These are phyloP conservation scores for Drosophila orosa DNA, from an alignment of 1,140 invertebrate genomes.

Conservation along the genomic window DNA sequence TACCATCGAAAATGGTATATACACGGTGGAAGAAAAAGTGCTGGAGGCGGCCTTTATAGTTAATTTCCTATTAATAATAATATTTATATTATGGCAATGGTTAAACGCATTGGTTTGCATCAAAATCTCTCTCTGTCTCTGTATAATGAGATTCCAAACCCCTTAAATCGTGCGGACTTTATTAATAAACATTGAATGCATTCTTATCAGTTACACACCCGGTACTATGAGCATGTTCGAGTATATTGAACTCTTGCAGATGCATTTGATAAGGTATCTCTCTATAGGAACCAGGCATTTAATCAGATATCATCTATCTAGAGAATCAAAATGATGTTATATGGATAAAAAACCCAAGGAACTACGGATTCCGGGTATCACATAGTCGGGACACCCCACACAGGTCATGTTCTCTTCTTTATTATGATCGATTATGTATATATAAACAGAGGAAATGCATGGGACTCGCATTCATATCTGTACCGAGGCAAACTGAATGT, in stretches of 20 bases:
- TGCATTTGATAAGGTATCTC: not conserved
- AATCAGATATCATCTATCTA: not conserved
- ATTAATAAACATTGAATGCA: constrained; percentile 17
- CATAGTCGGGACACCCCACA: not conserved
- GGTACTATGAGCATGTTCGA: constrained; percentile 4
- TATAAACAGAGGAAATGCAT: constrained; percentile 1
- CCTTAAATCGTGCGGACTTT: constrained; percentile 15
- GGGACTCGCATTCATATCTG: constrained; percentile 12
- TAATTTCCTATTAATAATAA: not conserved
- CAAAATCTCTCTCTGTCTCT: no score
- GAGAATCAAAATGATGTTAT: not conserved
- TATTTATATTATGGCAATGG: not conserved
- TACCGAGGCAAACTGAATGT: constrained; percentile 41
- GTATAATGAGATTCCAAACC: constrained; percentile 1
- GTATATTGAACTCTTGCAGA: constrained; percentile 8
- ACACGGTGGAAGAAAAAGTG: constrained; percentile 12
- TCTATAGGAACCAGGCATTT: not conserved
- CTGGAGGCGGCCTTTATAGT: not conserved
- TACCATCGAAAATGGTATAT: constrained; percentile 16
- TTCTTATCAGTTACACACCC: constrained; percentile 27
- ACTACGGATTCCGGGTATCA: constrained; percentile 11
- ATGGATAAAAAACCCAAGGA: no score
- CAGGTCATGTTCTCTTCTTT: not conserved
- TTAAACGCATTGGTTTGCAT: no score
- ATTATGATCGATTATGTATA: constrained; percentile 12